Conservation (phyloP, 2,888 invertebrate genomes). For the Meliscaeva auricollis region DNA sequence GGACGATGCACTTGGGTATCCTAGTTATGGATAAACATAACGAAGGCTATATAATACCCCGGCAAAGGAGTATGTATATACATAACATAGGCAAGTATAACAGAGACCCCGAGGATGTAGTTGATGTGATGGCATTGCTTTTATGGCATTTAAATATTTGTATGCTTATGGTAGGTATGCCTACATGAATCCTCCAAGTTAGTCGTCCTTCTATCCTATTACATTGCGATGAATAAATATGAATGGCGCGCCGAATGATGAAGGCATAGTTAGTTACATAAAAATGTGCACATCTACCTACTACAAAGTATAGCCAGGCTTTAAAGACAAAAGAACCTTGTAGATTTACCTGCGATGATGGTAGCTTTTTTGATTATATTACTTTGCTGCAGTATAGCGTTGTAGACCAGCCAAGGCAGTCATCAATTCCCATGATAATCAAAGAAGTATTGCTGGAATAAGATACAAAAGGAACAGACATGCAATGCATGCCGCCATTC, state of each 20-base stretch:
- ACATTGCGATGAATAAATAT: constrained; percentile 30
- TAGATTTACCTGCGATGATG: constrained; percentile 20
- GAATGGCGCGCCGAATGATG: constrained; percentile 39
- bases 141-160: constrained; percentile 55
- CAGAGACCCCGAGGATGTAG: constrained; percentile 18
- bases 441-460: not conserved
- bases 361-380: constrained; percentile 23
- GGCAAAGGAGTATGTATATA: not conserved
- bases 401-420: not conserved
- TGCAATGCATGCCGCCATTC: not conserved
- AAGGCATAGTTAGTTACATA: not conserved
- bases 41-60: not conserved
- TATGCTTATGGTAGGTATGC: not conserved
- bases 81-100: not conserved
- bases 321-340: constrained; percentile 38
- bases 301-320: not conserved
- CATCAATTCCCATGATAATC: constrained; percentile 42
- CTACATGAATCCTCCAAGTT: not conserved
- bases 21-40: constrained; percentile 43
- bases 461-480: constrained; percentile 21
- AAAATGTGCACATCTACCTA: not conserved
- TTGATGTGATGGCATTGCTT: constrained; percentile 34
- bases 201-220: constrained; percentile 23
- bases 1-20: constrained; percentile 73
- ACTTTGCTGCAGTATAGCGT: constrained; percentile 27